These are phyloP conservation scores for Palythoa grandis DNA, from an alignment of 92 coral and sea anemone genomes.

Conservation along the genomic window DNA sequence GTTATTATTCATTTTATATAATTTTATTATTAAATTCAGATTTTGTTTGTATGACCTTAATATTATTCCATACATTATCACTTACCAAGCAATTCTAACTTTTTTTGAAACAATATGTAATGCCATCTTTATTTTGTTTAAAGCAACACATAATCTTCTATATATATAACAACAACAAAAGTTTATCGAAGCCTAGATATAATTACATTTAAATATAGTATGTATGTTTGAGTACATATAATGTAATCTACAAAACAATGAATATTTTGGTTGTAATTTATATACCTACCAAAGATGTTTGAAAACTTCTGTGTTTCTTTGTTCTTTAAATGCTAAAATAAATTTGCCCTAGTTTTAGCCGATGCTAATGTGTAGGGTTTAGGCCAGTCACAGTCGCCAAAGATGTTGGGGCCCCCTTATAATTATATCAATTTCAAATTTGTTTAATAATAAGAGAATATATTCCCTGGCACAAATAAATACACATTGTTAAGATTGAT, in stretches of 20 bases:
- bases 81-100: neutral
- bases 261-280: neutral
- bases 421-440: neutral
- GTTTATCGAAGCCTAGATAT: neutral
- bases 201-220: neutral
- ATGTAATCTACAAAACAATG: neutral
- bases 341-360: no score
- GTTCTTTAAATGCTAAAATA: neutral
- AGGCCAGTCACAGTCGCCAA: no score
- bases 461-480: neutral
- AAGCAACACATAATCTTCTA: neutral
- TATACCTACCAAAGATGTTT: neutral
- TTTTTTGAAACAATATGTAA: neutral
- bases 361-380: no score
- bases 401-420: neutral
- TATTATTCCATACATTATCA: neutral
- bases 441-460: neutral
- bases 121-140: neutral
- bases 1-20: neutral
- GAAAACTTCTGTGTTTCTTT: neutral
- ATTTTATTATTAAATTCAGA: neutral
- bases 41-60: neutral
- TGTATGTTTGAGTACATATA: no score
- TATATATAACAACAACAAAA: neutral
- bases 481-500: neutral